Percentiles rank a stretch among this genome's conserved stretches.
These are phyloP conservation scores for Mesembrinibis cayennensis DNA, from an alignment of 2,113 vertebrate genomes.

Conservation along the genomic window DNA sequence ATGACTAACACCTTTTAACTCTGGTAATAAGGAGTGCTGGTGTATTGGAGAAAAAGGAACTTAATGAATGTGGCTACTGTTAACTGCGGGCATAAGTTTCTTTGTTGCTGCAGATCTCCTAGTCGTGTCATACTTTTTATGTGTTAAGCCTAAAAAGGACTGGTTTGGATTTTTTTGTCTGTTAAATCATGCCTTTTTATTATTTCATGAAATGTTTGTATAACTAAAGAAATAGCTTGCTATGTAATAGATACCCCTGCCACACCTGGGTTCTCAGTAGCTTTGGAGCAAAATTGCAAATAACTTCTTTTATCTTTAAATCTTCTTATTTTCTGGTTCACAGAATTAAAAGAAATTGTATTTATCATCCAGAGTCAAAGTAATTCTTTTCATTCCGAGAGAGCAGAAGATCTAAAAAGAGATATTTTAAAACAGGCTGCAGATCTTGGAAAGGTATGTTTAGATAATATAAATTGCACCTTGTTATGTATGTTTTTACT, in stretches of 20 bases:
- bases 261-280: background rate
- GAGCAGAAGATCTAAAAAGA: slow-evolving; percentile 81
- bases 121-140: background rate
- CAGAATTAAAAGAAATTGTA: slow-evolving; percentile 88
- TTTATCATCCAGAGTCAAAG: slow-evolving; percentile 97
- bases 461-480: background rate
- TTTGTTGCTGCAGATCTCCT: background rate
- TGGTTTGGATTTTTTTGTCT: background rate
- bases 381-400: slow-evolving; percentile 88
- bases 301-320: background rate
- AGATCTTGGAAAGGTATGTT: slow-evolving; percentile 81
- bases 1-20: background rate
- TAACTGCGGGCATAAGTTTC: background rate
- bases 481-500: background rate
- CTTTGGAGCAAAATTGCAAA: background rate
- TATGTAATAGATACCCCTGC: background rate
- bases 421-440: slow-evolving; percentile 83
- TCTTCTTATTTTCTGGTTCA: slow-evolving; percentile 58
- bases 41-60: background rate
- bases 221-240: background rate
- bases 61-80: background rate
- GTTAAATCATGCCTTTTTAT: background rate
- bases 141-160: background rate
- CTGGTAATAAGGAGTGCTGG: background rate
- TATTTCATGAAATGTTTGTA: background rate